Percentiles rank a stretch among this genome's conserved stretches.
These are phyloP conservation scores for Vespertilio murinus DNA, from an alignment of 2,797 vertebrate species.

Conservation along the genomic window DNA sequence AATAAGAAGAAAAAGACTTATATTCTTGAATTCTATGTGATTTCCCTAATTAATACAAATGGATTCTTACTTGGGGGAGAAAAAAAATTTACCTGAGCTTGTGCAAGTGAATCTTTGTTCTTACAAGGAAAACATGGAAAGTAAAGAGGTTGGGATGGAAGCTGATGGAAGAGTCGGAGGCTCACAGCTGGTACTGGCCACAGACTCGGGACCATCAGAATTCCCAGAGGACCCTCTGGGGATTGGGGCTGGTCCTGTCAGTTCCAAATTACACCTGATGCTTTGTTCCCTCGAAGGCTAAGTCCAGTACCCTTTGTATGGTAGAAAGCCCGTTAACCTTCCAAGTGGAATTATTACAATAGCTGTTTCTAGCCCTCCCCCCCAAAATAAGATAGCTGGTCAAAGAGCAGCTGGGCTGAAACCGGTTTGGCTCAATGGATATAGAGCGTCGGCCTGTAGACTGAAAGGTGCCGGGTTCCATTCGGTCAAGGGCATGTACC, in stretches of 20 bases:
- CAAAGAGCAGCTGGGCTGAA: not conserved
- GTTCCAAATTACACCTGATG: not conserved
- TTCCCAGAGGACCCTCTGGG: not conserved
- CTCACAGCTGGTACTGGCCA: not conserved
- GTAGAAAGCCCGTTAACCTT: not conserved
- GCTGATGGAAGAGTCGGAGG: not conserved
- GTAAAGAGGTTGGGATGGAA: not conserved
- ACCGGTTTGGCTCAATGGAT: no score
- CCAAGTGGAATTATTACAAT: not conserved
- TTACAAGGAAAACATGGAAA: not conserved
- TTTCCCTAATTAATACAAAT: not conserved
- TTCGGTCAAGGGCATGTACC: no score
- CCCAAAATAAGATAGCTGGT: constrained; percentile 11
- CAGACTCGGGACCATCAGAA: not conserved
- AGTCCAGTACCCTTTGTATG: not conserved
- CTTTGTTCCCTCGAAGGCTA: not conserved
- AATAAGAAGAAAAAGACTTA: not conserved
- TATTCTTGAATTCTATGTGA: not conserved
- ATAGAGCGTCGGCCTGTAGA: no score
- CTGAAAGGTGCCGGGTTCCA: no score
- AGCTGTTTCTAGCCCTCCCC: not conserved
- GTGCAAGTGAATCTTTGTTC: not conserved
- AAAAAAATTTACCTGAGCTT: not conserved
- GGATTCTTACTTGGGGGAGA: not conserved
- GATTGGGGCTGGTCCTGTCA: not conserved